Evolutionary conservation across 1,140 invertebrate genomes (phyloP), one percentile per base, ranked within the genome.

Genomic region (Aphaenogaster ashmeadi): DNA sequence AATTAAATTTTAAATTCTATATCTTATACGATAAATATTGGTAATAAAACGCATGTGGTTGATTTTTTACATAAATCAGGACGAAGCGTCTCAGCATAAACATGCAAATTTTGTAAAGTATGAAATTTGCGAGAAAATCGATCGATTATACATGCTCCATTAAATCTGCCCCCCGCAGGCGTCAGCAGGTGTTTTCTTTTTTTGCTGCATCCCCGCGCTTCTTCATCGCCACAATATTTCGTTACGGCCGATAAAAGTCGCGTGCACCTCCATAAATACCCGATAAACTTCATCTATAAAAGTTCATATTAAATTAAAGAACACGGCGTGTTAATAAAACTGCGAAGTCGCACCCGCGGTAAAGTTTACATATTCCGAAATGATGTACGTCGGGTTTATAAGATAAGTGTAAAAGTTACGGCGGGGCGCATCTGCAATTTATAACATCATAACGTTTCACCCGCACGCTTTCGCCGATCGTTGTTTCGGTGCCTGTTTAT

Each of bases 231-330:
- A 44, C 13, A 62, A 84, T 84, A 84, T 84, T 75, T 84, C 54
- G 54, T 84, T 64, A 62, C n/a, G 13, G 27, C 18, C 54, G 69
- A 75, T 75, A 74, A 84, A 75, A 84, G 54, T 74, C 67, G 9
- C 27, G 27, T 38, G 33, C 41, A 13, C 50, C 27, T 72, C 2
- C 33, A 75, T 84, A 75, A 84, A 83, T 83, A 83, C 0, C 27
- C n/a, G 27, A 6, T 72, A 58, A 83, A 74, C 80, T 83, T 13
- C 15, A 52, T 13, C 47, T 56, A 54, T 81, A 71, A 81, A 81
- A 72, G 13, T 72, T 74, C 11, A 60, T 83, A 83, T 74, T 83
- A 78, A 85, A 85, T 78, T 64, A 85, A 85, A 85, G 15, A 54
- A 21, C 52, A 18, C 38, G n/a, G 21, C 21, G 47, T 47, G n/a